These are phyloP conservation scores for Hoplodrina blanda DNA, from an alignment of 2,888 invertebrate genomes.

Conservation along the genomic window DNA sequence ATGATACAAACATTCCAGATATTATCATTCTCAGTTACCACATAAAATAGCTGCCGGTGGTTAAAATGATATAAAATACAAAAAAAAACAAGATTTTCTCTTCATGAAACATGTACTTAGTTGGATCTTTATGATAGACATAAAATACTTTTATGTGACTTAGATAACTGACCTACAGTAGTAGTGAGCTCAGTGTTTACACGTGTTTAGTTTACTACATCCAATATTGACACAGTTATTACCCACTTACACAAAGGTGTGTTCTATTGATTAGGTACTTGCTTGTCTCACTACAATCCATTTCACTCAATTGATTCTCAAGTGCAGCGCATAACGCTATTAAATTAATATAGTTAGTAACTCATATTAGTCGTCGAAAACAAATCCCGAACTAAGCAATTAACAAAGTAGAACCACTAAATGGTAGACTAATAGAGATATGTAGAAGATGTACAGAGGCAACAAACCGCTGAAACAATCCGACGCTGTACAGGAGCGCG, in stretches of 20 bases:
- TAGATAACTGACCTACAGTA: constrained; percentile 5
- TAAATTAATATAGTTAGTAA: not conserved
- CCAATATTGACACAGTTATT: constrained; percentile 37
- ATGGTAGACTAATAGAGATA: constrained; percentile 14
- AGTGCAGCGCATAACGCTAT: not conserved
- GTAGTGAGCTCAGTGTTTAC: constrained; percentile 9
- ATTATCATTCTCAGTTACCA: constrained; percentile 2
- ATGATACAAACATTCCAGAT: constrained; percentile 16
- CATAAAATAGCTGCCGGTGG: not conserved
- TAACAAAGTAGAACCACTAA: constrained; percentile 9
- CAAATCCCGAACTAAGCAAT: constrained; percentile 5
- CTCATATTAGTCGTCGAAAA: not conserved
- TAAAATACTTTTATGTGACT: not conserved
- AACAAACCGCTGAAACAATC: constrained; percentile 23
- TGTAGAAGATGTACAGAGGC: constrained; percentile 13
- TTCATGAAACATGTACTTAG: not conserved
- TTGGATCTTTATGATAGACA: not conserved
- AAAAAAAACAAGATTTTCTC: not conserved
- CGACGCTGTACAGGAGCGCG: constrained; percentile 1
- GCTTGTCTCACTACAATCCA: constrained; percentile 21
- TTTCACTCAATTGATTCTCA: constrained; percentile 18
- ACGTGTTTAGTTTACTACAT: constrained; percentile 29
- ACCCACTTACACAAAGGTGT: constrained; percentile 14
- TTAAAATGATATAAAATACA: not conserved
- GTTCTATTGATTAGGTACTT: constrained; percentile 34